Conservation (phyloP, 2,888 invertebrate genomes). For the Hyposoter didymator region DNA sequence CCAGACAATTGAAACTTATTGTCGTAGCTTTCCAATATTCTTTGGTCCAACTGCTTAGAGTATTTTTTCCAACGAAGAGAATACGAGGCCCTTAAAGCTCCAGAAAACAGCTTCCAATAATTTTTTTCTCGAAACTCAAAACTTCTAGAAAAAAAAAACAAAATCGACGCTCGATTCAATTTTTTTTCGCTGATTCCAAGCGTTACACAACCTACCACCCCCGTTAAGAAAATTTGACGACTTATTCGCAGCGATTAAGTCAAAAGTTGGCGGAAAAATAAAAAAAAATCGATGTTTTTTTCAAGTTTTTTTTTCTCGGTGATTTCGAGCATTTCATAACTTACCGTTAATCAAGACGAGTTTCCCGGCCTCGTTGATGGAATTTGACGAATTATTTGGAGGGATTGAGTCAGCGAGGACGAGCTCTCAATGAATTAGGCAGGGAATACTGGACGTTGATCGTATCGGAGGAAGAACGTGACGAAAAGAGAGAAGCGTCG, state of each 20-base stretch:
- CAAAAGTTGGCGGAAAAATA: slow-evolving; percentile 56
- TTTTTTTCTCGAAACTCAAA: too few relatives aligned
- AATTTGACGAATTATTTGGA: slow-evolving; percentile 77
- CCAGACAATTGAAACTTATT: background rate
- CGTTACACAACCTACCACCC: background rate
- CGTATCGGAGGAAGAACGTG: slow-evolving; percentile 1
- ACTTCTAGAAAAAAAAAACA: too few relatives aligned
- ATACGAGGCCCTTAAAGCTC: too few relatives aligned
- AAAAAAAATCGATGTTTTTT: slow-evolving; percentile 67
- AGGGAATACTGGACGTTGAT: slow-evolving; percentile 9
- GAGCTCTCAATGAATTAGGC: slow-evolving; percentile 6
- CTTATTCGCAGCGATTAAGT: slow-evolving; percentile 66
- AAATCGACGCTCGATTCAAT: slow-evolving; percentile 75
- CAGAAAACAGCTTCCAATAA: too few relatives aligned
- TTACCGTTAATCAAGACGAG: background rate
- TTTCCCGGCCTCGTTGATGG: slow-evolving; percentile 52
- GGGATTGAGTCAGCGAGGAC: slow-evolving; percentile 72
- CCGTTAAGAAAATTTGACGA: slow-evolving; percentile 76
- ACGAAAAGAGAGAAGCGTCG: background rate
- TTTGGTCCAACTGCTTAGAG: too few relatives aligned
- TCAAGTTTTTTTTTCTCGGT: slow-evolving; percentile 76
- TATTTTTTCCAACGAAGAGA: too few relatives aligned
- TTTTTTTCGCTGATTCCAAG: slow-evolving; percentile 70
- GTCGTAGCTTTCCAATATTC: background rate
- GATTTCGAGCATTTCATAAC: slow-evolving; percentile 25